Evolutionary conservation across 2,113 vertebrate genomes (phyloP).

Genomic region (Hemicordylus capensis): DNA sequence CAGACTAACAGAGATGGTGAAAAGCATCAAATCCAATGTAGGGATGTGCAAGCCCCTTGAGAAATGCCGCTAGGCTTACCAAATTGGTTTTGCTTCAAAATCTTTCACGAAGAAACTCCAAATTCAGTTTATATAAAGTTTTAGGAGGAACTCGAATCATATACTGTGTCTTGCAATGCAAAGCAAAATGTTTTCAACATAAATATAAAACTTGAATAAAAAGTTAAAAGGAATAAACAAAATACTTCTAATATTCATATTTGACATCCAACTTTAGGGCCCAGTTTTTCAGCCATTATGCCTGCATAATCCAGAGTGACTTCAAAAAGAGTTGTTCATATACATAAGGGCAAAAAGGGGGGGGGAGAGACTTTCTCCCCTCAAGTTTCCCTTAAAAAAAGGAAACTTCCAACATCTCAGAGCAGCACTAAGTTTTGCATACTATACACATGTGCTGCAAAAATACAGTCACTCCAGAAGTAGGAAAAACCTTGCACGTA

Average conservation of each 20-base stretch:
- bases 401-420: background rate
- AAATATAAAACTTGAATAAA: background rate
- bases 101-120: background rate
- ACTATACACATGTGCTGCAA: background rate
- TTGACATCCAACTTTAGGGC: fast-evolving
- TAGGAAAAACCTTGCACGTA: no score
- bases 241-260: background rate
- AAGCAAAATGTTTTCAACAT: background rate
- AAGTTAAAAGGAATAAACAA: no score
- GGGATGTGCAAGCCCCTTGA: background rate
- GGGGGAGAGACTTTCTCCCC: background rate
- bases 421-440: background rate
- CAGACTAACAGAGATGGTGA: background rate
- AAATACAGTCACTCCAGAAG: no score
- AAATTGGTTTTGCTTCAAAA: background rate
- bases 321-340: background rate
- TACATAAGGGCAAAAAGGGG: background rate
- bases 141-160: background rate
- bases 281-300: background rate
- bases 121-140: background rate
- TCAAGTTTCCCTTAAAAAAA: background rate
- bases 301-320: background rate
- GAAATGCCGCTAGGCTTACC: background rate
- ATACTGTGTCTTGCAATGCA: background rate
- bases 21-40: background rate